Evolutionary conservation across 2,888 invertebrate species (phyloP).

Genomic region (Rotaria socialis): DNA sequence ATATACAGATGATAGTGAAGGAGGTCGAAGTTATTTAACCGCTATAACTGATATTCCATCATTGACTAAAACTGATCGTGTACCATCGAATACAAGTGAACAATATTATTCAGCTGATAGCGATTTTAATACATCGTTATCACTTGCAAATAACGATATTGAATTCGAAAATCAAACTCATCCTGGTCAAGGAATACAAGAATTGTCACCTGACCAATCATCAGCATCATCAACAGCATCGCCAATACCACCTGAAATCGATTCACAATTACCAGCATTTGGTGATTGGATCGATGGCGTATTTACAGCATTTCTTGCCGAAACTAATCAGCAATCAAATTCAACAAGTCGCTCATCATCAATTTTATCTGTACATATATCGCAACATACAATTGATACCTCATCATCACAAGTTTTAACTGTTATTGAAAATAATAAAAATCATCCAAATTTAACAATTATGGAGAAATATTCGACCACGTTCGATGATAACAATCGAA

Average conservation of each 20-base stretch:
- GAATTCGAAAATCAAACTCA: background rate
- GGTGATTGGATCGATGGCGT: constrained; percentile 24
- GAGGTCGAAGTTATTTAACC: background rate
- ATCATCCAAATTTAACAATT: background rate
- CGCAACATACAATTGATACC: background rate
- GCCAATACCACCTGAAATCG: background rate
- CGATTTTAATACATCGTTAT: constrained; percentile 13
- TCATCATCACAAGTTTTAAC: background rate
- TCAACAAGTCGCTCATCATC: constrained; percentile 13
- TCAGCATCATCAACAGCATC: background rate
- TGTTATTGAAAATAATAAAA: background rate
- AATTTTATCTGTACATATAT: background rate
- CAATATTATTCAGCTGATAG: constrained; percentile 24
- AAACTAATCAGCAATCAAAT: background rate
- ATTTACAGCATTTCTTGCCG: constrained; percentile 28
- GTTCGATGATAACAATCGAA: background rate
- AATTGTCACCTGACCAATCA: background rate
- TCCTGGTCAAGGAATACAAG: background rate
- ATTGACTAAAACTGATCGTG: background rate
- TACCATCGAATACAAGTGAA: constrained; percentile 13
- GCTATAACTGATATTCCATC: background rate
- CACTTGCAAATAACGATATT: background rate
- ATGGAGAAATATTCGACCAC: background rate
- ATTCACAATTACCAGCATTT: background rate
- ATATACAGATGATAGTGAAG: background rate